These are phyloP conservation scores for Ambastaia sidthimunki DNA, from an alignment of 2,797 vertebrate species.

Conservation along the genomic window DNA sequence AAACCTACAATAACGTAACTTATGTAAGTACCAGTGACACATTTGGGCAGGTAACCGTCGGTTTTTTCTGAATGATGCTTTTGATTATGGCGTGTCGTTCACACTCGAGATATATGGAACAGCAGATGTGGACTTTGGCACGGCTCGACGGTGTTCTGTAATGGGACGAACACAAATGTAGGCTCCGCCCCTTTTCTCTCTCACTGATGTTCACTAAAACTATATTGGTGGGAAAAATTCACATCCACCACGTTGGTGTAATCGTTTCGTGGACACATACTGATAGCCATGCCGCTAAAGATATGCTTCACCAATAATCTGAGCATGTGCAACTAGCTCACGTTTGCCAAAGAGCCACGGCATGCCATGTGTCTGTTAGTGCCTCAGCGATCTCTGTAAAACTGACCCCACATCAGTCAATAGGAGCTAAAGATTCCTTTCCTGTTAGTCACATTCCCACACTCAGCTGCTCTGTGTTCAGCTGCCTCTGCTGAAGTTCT, in stretches of 20 bases:
- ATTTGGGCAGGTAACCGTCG: slow-evolving; percentile 44
- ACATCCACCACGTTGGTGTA: slow-evolving; percentile 1
- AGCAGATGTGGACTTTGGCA: slow-evolving; percentile 61
- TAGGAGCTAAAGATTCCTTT: slow-evolving; percentile 38
- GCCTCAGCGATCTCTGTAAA: slow-evolving; percentile 23
- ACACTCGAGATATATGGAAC: slow-evolving; percentile 55
- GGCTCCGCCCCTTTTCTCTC: slow-evolving; percentile 43
- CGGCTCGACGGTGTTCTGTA: slow-evolving; percentile 66
- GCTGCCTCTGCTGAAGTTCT: slow-evolving; percentile 20
- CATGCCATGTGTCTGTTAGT: background rate
- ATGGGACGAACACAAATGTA: slow-evolving; percentile 63
- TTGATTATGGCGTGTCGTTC: slow-evolving; percentile 48
- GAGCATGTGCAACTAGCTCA: background rate
- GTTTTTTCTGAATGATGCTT: slow-evolving; percentile 47
- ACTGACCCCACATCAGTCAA: slow-evolving; percentile 37
- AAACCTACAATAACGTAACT: slow-evolving; percentile 39
- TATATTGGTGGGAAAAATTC: background rate
- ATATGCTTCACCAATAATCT: background rate
- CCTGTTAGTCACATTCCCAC: slow-evolving; percentile 43
- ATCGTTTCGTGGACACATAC: background rate
- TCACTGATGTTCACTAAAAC: slow-evolving; percentile 2
- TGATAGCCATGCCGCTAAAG: background rate
- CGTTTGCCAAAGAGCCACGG: background rate
- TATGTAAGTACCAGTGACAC: slow-evolving; percentile 29
- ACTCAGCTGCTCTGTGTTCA: slow-evolving; percentile 33